These are phyloP conservation scores for Chaetorhynchus papuensis DNA, from an alignment of 2,113 vertebrate species.

Conservation along the genomic window DNA sequence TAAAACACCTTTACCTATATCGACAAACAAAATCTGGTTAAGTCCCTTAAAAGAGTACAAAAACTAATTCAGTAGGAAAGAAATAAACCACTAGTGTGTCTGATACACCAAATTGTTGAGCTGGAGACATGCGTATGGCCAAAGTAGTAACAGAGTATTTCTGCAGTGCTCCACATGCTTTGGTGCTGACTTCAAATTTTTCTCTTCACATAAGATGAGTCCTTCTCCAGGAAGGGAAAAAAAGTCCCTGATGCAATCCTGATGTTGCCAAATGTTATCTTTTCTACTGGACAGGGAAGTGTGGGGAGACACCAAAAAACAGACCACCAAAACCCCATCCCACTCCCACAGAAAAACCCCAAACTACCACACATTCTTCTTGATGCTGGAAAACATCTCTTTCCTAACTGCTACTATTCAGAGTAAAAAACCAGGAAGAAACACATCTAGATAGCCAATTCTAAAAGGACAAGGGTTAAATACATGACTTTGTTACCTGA, in stretches of 20 bases:
- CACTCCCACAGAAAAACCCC: neutral
- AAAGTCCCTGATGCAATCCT: neutral
- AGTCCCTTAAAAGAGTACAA: neutral
- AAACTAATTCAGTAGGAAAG: neutral
- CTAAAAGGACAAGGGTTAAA: neutral
- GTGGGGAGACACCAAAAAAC: neutral
- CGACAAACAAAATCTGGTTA: neutral
- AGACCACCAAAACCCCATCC: neutral
- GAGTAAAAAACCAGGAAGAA: neutral
- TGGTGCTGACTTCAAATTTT: neutral
- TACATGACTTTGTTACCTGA: constrained; percentile 78
- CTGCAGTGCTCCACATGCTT: neutral
- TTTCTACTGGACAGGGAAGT: neutral
- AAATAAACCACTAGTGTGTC: neutral
- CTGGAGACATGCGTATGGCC: neutral
- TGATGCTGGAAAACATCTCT: neutral
- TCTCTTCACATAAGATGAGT: neutral
- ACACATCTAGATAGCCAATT: neutral
- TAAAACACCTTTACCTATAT: neutral
- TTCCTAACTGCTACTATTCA: neutral
- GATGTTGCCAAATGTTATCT: neutral
- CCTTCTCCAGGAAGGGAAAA: neutral
- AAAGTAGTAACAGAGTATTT: neutral
- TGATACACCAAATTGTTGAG: neutral
- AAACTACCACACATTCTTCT: neutral